These are phyloP conservation scores for Vombatus ursinus DNA, from an alignment of 2,113 vertebrate species.

Conservation along the genomic window DNA sequence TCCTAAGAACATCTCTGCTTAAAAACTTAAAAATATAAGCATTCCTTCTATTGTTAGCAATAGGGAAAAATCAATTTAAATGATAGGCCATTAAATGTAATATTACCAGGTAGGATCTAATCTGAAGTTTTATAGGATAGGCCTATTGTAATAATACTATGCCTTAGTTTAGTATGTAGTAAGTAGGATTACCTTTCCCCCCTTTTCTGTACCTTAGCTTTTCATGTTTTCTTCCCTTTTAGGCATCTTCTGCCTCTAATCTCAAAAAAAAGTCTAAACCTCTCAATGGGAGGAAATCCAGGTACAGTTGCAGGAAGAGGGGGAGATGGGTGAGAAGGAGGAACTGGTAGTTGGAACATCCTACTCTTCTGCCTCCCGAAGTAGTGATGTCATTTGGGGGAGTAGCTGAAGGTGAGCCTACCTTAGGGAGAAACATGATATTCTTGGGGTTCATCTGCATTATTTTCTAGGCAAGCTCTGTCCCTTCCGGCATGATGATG, in stretches of 20 bases:
- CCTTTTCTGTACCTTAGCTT: background rate
- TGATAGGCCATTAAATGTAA: fast-evolving
- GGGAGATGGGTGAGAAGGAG: background rate
- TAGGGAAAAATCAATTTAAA: background rate
- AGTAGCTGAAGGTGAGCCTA: background rate
- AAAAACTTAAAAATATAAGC: background rate
- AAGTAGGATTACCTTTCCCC: background rate
- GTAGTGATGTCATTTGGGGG: background rate
- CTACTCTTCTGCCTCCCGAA: background rate
- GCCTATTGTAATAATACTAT: background rate
- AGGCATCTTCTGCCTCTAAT: background rate
- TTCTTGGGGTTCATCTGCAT: fast-evolving
- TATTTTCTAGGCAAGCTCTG: constrained; percentile 38
- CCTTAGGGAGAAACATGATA: background rate
- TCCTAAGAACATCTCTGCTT: background rate
- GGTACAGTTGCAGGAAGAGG: background rate
- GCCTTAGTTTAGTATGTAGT: background rate
- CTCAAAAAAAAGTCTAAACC: background rate
- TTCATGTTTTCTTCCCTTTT: background rate
- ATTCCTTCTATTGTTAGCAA: background rate
- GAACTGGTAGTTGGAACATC: background rate
- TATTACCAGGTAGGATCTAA: background rate
- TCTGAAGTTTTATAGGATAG: background rate
- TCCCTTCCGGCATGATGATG: fast-evolving
- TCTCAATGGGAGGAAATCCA: background rate